Percentiles rank a stretch among this genome's conserved stretches.
Evolutionary conservation across 2,888 invertebrate genomes (phyloP).

Genomic region (Drosophila suboccidentalis): DNA sequence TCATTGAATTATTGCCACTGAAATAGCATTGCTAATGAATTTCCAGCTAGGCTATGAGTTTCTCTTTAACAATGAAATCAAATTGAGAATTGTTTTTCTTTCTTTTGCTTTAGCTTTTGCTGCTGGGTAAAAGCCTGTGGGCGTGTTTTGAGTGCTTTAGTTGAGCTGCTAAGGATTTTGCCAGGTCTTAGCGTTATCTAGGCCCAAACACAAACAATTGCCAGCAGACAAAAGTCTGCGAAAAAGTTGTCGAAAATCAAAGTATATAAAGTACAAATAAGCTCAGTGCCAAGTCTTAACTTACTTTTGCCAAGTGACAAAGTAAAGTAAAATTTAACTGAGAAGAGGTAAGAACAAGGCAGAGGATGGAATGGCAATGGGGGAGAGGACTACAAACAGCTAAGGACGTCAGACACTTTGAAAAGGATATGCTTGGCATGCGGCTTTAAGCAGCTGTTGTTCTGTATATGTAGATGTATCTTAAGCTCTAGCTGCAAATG

Average conservation of each 20-base stretch:
- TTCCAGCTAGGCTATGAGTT: not conserved
- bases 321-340: constrained; percentile 52
- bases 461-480: not conserved
- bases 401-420: constrained; percentile 30
- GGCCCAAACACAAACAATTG: constrained; percentile 38
- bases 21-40: constrained; percentile 21
- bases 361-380: not conserved
- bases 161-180: constrained; percentile 47
- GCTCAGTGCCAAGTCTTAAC: constrained; percentile 45
- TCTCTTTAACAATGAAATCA: constrained; percentile 12
- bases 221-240: constrained; percentile 9
- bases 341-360: not conserved
- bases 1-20: not conserved
- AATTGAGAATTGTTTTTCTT: constrained; percentile 29
- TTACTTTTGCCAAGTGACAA: constrained; percentile 55
- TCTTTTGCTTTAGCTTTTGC: not conserved
- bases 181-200: constrained; percentile 36
- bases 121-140: constrained; percentile 13
- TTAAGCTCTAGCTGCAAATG: constrained; percentile 3
- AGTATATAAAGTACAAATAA: constrained; percentile 63
- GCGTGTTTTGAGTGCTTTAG: constrained; percentile 33
- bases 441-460: constrained; percentile 45
- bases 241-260: constrained; percentile 66
- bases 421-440: constrained; percentile 57
- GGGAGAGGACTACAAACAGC: not conserved